Evolutionary conservation across 2,113 vertebrate species (phyloP).

Genomic region (Nerophis ophidion): DNA sequence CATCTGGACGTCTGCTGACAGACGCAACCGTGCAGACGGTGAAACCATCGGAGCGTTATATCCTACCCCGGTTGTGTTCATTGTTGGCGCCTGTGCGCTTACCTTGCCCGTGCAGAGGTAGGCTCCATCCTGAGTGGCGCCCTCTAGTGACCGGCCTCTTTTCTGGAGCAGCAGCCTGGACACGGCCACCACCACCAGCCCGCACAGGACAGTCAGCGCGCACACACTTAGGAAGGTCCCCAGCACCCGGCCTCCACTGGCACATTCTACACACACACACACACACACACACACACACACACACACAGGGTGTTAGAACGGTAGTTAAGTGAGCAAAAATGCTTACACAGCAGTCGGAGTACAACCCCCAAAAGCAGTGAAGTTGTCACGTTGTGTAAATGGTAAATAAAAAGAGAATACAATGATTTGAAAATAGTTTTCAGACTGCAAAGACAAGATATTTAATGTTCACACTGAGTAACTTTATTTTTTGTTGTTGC

Average conservation of each 20-base stretch:
- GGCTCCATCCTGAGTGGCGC: conserved; percentile 65
- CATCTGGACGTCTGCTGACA: conserved; percentile 39
- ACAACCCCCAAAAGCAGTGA: no score
- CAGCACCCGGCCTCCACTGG: conserved; percentile 76
- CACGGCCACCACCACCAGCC: conserved; percentile 83
- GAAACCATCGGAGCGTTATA: background rate
- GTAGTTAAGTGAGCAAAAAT: no score
- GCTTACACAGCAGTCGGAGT: no score
- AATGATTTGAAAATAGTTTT: no score
- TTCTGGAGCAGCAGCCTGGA: conserved; percentile 81
- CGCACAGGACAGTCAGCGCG: conserved; percentile 86
- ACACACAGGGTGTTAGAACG: background rate
- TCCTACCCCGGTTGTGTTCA: background rate
- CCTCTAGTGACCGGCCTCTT: conserved; percentile 67
- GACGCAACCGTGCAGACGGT: conserved; percentile 12
- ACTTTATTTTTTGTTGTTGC: no score
- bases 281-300: conserved; percentile 7
- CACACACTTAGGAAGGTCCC: conserved; percentile 90
- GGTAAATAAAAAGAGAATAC: no score
- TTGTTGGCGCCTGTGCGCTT: conserved; percentile 21
- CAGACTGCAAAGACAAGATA: no score
- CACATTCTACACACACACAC: conserved; percentile 77
- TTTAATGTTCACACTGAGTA: no score
- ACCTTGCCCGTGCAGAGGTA: conserved; percentile 82
- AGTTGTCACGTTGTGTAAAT: no score